Evolutionary conservation across 2,888 invertebrate genomes (phyloP), one percentile per base, ranked within the genome.

Genomic region (Watsonalla binaria): DNA sequence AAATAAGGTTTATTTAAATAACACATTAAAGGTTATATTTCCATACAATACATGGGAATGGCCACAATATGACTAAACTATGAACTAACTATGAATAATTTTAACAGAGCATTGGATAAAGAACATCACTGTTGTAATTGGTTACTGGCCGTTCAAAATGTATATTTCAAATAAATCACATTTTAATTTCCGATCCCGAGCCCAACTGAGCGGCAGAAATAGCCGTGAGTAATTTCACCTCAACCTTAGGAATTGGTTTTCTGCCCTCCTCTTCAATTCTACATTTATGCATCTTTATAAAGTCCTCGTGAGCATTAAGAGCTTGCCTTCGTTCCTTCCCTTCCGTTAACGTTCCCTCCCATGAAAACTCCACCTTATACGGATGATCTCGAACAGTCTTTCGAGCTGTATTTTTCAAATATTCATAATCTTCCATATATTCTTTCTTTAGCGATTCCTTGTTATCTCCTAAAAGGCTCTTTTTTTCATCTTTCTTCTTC

Each of bases 261-360:
- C 56, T 61, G 5, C 59, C 57, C 51, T 82, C 82, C 11, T 74
- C 76, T 4, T 73, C 76, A 46, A 88, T 65, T 55, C 90, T 78
- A 39, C 51, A 60, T 57, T 70, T 84, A 63, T 90, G 89, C 62
- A 81, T 70, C 48, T 74, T 82, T 0, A 90, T 74, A 54, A 70
- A 84, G 47, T 76, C 68, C 35, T 84, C 84, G 46, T 82, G 62
- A 6, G 82, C 77, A 66, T 92, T 92, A 33, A 92, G 75, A 9
- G 88, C 82, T 53, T 79, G 81, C 42, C 92, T 78, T 62, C 92
- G 80, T 54, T 88, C 86, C 65, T 86, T 90, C 0, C 92, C 92
- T 56, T 92, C 90, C 13, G 78, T 74, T 50, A 93, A 72, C 13
- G 93, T 87, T 11, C 82, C 79, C 13, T 89, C 89, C 93, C 93